Evolutionary conservation across 2,797 vertebrate species (phyloP).

Genomic region (Varecia variegata): DNA sequence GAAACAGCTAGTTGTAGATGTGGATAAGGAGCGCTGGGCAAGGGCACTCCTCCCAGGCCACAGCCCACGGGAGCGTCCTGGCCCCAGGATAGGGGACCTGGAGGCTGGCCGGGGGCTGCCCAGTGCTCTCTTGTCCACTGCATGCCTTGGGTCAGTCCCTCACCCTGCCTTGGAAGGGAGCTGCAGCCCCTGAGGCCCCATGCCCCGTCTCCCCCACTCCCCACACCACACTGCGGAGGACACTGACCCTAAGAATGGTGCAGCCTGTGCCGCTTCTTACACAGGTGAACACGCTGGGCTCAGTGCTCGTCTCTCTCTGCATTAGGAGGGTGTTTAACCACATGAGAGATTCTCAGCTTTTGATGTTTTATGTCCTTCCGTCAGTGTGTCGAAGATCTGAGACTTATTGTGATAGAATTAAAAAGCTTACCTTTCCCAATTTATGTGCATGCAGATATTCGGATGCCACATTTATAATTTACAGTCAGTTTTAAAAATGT

Average conservation of each 20-base stretch:
- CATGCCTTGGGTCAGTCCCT: neutral
- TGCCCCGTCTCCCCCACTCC: rapidly evolving
- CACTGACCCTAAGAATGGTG: rapidly evolving
- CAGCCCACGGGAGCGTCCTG: neutral
- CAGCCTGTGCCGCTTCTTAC: neutral
- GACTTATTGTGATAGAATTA: neutral
- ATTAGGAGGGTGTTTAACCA: neutral
- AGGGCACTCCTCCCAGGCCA: neutral
- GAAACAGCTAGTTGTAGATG: rapidly evolving
- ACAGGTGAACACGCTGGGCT: rapidly evolving
- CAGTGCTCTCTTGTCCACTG: neutral
- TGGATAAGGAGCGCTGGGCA: neutral
- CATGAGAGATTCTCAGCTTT: neutral
- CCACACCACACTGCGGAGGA: neutral
- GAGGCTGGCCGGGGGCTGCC: neutral
- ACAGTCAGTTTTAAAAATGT: neutral
- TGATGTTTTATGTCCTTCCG: neutral
- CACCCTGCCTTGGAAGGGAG: neutral
- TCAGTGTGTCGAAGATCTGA: neutral
- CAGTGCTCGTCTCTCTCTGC: neutral
- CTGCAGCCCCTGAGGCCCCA: neutral
- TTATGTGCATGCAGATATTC: neutral
- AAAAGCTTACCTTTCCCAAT: neutral
- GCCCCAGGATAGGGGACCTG: neutral
- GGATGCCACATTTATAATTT: neutral